A percentile compares a stretch with the other conserved stretches of the same genome.
Conservation (phyloP, 2,888 invertebrate genomes). For the Heliconius cydno region DNA sequence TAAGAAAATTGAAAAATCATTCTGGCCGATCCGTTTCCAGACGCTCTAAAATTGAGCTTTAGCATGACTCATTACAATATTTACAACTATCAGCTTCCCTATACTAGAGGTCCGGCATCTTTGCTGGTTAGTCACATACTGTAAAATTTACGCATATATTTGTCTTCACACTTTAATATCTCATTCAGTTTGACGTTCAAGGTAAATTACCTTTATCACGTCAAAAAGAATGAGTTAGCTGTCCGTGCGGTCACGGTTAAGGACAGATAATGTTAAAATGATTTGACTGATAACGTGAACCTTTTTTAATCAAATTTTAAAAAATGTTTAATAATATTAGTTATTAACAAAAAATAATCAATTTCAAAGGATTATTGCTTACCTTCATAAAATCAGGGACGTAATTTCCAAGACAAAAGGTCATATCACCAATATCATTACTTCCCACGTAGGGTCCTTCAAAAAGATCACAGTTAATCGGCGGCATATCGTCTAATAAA, state of each 20-base stretch:
- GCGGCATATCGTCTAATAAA: conserved; percentile 72
- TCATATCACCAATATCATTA: conserved; percentile 90
- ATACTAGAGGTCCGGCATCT: not conserved
- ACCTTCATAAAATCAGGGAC: conserved; percentile 94
- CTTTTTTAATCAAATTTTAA: not conserved
- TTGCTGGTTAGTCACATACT: not conserved
- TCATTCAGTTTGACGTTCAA: conserved; percentile 7
- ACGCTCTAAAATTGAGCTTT: not conserved
- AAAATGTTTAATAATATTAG: no score
- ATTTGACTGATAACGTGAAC: conserved; percentile 6
- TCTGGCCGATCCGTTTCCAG: not conserved
- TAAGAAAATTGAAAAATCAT: not conserved
- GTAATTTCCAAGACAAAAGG: conserved; percentile 92
- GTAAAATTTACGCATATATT: not conserved
- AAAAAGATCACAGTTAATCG: conserved; percentile 66
- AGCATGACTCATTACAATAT: not conserved
- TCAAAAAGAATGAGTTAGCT: conserved; percentile 1
- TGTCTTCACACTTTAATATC: not conserved
- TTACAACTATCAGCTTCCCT: not conserved
- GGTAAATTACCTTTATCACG: conserved; percentile 18
- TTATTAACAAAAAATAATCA: not conserved
- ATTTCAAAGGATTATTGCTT: conserved; percentile 36
- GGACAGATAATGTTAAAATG: conserved; percentile 20
- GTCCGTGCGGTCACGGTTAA: conserved; percentile 16
- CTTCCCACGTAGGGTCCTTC: conserved; percentile 66